A percentile compares a stretch with the other conserved stretches of the same genome.
These are phyloP conservation scores for Odontesthes bonariensis DNA, from an alignment of 2,113 vertebrate species.

Conservation along the genomic window DNA sequence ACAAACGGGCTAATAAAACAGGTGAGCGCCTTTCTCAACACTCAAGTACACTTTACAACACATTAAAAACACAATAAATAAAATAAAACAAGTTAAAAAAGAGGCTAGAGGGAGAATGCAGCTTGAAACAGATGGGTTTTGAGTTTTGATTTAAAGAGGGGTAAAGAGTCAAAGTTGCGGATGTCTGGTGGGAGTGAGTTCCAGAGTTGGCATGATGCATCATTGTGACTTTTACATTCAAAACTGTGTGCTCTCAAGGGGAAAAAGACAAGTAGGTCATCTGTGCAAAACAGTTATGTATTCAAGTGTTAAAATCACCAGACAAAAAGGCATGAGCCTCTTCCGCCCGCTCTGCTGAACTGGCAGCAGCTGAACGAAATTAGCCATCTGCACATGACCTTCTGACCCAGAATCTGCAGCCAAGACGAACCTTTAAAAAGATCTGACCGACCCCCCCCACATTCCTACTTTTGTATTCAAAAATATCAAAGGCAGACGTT, in stretches of 20 bases:
- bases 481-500: conserved; percentile 1
- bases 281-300: conserved; percentile 57
- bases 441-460: conserved; percentile 8
- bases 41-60: too few species aligned
- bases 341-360: conserved; percentile 49
- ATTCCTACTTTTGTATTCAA: neutral
- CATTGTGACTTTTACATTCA: conserved; percentile 51
- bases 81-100: too few species aligned
- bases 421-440: neutral
- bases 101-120: too few species aligned
- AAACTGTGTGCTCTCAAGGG: conserved; percentile 51
- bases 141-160: too few species aligned
- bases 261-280: conserved; percentile 69
- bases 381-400: conserved; percentile 30
- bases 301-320: conserved; percentile 70
- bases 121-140: too few species aligned
- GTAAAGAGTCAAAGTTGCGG: too few species aligned
- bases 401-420: conserved; percentile 56
- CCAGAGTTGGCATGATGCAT: too few species aligned
- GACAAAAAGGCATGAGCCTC: conserved; percentile 51
- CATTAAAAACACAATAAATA: too few species aligned
- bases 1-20: conserved; percentile 50
- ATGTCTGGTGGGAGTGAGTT: too few species aligned
- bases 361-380: conserved; percentile 44
- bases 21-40: conserved; percentile 39